Percentiles rank a stretch among this genome's conserved stretches.
These are phyloP conservation scores for Ophioderma brevispina DNA, from an alignment of 35 echinoderm and acorn worm genomes.

Conservation along the genomic window DNA sequence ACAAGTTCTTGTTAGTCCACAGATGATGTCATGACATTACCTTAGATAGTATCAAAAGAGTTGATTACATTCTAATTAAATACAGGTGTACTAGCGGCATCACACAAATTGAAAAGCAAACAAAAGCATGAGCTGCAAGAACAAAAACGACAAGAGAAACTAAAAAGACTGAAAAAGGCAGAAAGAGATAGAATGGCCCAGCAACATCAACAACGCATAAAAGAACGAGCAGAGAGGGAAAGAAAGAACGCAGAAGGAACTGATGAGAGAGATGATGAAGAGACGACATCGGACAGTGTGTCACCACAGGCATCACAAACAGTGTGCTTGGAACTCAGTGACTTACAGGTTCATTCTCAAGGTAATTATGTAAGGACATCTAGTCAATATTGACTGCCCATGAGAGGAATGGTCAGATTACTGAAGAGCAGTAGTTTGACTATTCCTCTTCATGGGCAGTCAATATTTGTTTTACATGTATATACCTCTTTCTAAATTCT, in stretches of 20 bases:
- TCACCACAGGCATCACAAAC: constrained; percentile 3
- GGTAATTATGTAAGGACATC: too few species aligned
- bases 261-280: neutral
- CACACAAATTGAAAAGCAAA: constrained; percentile 31
- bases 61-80: too few species aligned
- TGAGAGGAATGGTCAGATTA: too few species aligned
- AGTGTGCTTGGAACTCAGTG: constrained; percentile 7
- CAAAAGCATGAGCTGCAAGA: constrained; percentile 31
- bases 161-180: constrained; percentile 19
- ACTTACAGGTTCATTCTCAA: neutral
- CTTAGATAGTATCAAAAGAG: too few species aligned
- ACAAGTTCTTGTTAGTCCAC: too few species aligned
- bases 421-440: too few species aligned
- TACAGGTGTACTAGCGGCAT: constrained; percentile 30
- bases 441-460: too few species aligned
- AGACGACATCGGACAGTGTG: neutral
- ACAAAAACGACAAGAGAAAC: constrained; percentile 24
- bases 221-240: constrained; percentile 12
- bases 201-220: constrained; percentile 17
- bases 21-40: too few species aligned
- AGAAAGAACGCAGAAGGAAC: constrained; percentile 6
- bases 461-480: too few species aligned
- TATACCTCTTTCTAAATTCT: too few species aligned
- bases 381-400: too few species aligned
- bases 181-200: constrained; percentile 61